A percentile compares a stretch with the other conserved stretches of the same genome.
phyloP scores from a whole-genome alignment of 2,888 invertebrate species.

The Oxystoma pomonae region DNA sequence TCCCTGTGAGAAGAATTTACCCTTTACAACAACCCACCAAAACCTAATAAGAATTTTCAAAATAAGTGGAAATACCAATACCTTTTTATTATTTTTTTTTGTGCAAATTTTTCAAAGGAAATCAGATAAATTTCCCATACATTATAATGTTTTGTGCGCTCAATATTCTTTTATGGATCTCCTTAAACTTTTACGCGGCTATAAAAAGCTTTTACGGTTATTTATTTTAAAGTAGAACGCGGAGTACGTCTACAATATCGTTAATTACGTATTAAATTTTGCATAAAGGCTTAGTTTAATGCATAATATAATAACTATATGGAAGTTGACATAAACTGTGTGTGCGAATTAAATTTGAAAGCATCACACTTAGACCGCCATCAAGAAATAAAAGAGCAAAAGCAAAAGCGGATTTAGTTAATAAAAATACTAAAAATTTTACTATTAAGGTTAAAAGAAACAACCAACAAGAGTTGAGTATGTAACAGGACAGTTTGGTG shows the following conservation, averaged over 20 bases:
- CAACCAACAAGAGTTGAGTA: too few species aligned
- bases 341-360: background rate
- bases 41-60: too few species aligned
- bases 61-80: too few species aligned
- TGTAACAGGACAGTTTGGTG: too few species aligned
- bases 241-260: conserved; percentile 11
- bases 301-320: background rate
- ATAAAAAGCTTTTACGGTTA: background rate
- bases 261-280: conserved; percentile 12
- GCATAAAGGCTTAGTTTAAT: conserved; percentile 4
- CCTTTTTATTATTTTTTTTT: too few species aligned
- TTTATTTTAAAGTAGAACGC: background rate
- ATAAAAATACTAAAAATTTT: background rate
- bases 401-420: background rate
- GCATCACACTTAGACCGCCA: background rate
- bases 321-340: background rate
- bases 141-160: too few species aligned
- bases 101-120: too few species aligned
- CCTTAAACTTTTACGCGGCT: background rate
- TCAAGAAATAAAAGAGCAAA: background rate
- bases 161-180: too few species aligned
- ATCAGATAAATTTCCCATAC: too few species aligned
- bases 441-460: too few species aligned
- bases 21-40: too few species aligned
- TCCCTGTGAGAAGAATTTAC: too few species aligned